Evolutionary conservation across 1,140 invertebrate species (phyloP).

Genomic region (Cotesia glomerata): DNA sequence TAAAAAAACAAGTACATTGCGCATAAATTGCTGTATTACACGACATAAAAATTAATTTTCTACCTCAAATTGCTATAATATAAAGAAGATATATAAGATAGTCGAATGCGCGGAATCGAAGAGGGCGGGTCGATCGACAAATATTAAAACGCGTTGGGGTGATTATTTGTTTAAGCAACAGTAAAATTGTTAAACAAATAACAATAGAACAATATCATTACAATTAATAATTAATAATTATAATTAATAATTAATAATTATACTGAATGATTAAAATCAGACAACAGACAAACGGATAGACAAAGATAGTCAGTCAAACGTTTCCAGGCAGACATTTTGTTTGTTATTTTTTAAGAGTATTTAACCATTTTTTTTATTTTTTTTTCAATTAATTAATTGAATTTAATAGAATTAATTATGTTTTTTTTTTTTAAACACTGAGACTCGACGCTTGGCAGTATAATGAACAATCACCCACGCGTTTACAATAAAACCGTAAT

Average conservation of each 20-base stretch:
- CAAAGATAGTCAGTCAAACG: not conserved
- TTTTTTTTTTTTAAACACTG: constrained; percentile 39
- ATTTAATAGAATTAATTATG: not conserved
- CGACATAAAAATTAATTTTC: too few relatives aligned
- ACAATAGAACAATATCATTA: too few relatives aligned
- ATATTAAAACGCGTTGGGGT: not conserved
- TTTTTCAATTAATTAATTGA: not conserved
- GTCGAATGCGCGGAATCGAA: constrained; percentile 35
- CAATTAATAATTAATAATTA: too few relatives aligned
- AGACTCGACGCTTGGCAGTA: constrained; percentile 58
- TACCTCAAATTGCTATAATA: too few relatives aligned
- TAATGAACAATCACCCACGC: constrained; percentile 53
- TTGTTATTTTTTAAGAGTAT: not conserved
- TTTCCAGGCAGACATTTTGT: not conserved
- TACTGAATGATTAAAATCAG: too few relatives aligned
- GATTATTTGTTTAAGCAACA: too few relatives aligned
- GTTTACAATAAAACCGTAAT: constrained; percentile 19
- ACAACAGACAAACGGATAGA: too few relatives aligned
- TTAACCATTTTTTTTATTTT: not conserved
- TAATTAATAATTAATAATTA: too few relatives aligned
- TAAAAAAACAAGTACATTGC: not conserved
- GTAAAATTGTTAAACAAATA: too few relatives aligned
- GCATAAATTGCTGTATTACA: not conserved
- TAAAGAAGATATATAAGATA: not conserved
- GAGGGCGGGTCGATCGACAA: constrained; percentile 50